Evolutionary conservation across 2,113 vertebrate species (phyloP).

Genomic region (Capreolus pygargus): DNA sequence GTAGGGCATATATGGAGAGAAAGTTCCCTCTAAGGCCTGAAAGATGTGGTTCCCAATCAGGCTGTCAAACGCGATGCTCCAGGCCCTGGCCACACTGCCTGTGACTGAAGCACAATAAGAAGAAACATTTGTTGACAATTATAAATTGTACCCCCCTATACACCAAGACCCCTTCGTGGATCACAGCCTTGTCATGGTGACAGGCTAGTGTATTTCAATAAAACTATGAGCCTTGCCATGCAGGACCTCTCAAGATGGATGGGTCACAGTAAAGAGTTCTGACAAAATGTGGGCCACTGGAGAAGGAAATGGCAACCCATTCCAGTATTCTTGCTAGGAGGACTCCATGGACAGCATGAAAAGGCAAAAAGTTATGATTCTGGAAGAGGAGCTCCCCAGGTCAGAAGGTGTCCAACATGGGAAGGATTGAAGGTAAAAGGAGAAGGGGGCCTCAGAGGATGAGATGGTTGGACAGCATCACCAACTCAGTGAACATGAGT

Average conservation of each 20-base stretch:
- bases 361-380: too few relatives aligned
- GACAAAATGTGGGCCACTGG: too few relatives aligned
- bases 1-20: conserved; percentile 81
- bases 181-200: background rate
- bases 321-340: too few relatives aligned
- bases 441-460: too few relatives aligned
- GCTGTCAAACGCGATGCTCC: conserved; percentile 90
- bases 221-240: background rate
- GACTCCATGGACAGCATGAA: too few relatives aligned
- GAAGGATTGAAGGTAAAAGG: too few relatives aligned
- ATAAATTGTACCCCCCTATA: rapidly evolving
- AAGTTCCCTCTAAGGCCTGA: conserved; percentile 80
- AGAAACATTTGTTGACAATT: rapidly evolving
- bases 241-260: rapidly evolving
- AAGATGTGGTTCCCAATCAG: conserved; percentile 89
- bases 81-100: conserved; percentile 91
- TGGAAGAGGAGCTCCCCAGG: too few relatives aligned
- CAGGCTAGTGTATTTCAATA: background rate
- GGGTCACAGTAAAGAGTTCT: too few relatives aligned
- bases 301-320: too few relatives aligned
- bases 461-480: too few relatives aligned
- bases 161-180: background rate
- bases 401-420: too few relatives aligned
- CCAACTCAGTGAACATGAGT: too few relatives aligned
- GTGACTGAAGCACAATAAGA: conserved; percentile 57